phyloP scores from a whole-genome alignment of 1,140 invertebrate genomes.

The Bombus superbus region DNA sequence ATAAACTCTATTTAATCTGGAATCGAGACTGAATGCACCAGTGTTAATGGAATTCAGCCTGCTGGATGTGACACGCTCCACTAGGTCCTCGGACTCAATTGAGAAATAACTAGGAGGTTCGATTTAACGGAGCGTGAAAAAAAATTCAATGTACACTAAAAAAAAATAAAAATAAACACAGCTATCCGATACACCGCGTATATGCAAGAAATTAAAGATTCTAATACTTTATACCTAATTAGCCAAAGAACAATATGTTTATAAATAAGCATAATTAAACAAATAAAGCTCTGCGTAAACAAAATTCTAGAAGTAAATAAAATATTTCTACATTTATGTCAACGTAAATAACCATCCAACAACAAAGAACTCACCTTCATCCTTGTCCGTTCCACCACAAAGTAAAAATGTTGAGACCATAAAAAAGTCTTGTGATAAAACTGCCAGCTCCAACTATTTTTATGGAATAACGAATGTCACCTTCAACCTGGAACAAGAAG shows the following conservation, averaged over 20 bases:
- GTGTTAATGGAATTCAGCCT: constrained; percentile 57
- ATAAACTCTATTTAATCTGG: constrained; percentile 59
- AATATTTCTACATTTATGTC: not conserved
- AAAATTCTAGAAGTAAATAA: not conserved
- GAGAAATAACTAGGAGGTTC: constrained; percentile 38
- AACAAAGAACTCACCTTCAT: not conserved
- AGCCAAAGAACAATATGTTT: not conserved
- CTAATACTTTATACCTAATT: not conserved
- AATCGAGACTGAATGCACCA: constrained; percentile 43
- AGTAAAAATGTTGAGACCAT: constrained; percentile 20
- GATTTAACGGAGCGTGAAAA: constrained; percentile 43
- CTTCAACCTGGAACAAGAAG: not conserved
- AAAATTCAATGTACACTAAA: not conserved
- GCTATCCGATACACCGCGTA: not conserved
- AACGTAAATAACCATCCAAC: too few species aligned
- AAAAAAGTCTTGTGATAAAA: not conserved
- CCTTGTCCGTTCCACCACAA: not conserved
- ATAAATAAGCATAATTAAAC: not conserved
- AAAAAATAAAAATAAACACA: not conserved
- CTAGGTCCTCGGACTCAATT: constrained; percentile 30
- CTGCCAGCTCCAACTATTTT: not conserved
- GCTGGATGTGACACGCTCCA: constrained; percentile 37
- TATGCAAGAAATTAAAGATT: not conserved
- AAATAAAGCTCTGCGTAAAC: not conserved
- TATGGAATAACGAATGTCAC: too few species aligned